These are phyloP conservation scores for Galagoides demidoff DNA, from an alignment of 2,797 vertebrate genomes.

Conservation along the genomic window DNA sequence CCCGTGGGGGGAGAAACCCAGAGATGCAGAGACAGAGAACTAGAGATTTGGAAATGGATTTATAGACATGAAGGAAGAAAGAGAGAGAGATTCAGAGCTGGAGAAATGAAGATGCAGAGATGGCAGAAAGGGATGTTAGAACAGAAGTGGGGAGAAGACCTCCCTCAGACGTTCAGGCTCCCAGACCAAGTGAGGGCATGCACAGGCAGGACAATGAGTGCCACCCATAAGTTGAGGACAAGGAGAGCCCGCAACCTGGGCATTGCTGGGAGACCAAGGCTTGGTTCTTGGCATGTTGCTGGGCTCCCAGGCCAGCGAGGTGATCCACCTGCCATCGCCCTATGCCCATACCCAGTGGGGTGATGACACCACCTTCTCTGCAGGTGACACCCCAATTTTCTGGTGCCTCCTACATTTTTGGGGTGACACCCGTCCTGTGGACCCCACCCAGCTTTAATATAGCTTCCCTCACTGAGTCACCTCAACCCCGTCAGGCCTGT, in stretches of 20 bases:
- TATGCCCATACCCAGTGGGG: neutral
- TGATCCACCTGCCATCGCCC: constrained; percentile 11
- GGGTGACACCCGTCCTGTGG: constrained; percentile 69
- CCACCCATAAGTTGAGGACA: neutral
- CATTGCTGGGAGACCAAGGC: neutral
- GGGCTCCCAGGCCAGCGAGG: neutral
- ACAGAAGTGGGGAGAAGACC: neutral
- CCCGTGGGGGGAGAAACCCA: neutral
- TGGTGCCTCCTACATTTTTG: constrained; percentile 77
- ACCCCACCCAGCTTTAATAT: constrained; percentile 74
- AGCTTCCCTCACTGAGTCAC: constrained; percentile 78
- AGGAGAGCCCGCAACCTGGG: neutral
- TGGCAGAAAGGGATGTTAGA: neutral
- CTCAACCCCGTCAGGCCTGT: constrained; percentile 65
- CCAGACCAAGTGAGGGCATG: neutral
- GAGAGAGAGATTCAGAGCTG: neutral
- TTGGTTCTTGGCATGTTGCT: neutral
- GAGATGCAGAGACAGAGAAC: neutral
- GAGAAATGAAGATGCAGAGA: neutral
- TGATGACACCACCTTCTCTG: constrained; percentile 62
- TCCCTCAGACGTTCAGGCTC: neutral
- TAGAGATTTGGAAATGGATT: neutral
- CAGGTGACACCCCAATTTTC: constrained; percentile 75
- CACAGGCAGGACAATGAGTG: neutral
- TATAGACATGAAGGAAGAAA: neutral